Evolutionary conservation across 53 echinoderm and acorn worm species (phyloP).

Genomic region (Arbacia lixula): DNA sequence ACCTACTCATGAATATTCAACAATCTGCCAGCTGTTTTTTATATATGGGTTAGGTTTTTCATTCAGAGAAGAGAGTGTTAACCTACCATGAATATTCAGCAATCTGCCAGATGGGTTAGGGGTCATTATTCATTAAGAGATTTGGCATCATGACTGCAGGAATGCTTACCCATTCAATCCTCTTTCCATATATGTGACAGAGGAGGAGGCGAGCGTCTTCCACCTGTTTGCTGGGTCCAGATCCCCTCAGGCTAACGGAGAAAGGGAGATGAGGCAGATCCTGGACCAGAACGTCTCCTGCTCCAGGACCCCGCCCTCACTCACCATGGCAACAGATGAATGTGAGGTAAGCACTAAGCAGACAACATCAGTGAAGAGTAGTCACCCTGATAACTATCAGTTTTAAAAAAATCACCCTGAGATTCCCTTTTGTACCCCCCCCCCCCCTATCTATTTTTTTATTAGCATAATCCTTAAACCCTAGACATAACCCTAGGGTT

Average conservation of each 20-base stretch:
- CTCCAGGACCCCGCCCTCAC: slow-evolving; percentile 7
- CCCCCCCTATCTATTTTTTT: neutral
- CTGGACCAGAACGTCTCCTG: slow-evolving; percentile 60
- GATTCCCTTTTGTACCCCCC: neutral
- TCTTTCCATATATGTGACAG: slow-evolving; percentile 5
- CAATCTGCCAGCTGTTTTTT: no score
- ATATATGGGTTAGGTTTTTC: no score
- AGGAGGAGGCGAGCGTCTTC: slow-evolving; percentile 29
- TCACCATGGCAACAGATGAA: slow-evolving; percentile 50
- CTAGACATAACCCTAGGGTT: no score
- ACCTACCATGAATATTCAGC: no score
- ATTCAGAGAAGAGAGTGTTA: no score
- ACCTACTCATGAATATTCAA: no score
- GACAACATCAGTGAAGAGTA: no score
- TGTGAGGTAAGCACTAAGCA: slow-evolving; percentile 57
- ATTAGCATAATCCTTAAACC: no score
- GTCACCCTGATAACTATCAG: neutral
- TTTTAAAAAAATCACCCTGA: neutral
- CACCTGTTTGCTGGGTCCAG: slow-evolving; percentile 46
- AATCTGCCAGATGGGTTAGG: no score
- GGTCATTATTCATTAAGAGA: neutral
- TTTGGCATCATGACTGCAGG: neutral
- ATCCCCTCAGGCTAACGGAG: slow-evolving; percentile 20
- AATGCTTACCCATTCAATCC: neutral
- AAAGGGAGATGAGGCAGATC: slow-evolving; percentile 40